A percentile compares a stretch with the other conserved stretches of the same genome.
Conservation (phyloP, 2,797 vertebrate species). For the Fundulus diaphanus region DNA sequence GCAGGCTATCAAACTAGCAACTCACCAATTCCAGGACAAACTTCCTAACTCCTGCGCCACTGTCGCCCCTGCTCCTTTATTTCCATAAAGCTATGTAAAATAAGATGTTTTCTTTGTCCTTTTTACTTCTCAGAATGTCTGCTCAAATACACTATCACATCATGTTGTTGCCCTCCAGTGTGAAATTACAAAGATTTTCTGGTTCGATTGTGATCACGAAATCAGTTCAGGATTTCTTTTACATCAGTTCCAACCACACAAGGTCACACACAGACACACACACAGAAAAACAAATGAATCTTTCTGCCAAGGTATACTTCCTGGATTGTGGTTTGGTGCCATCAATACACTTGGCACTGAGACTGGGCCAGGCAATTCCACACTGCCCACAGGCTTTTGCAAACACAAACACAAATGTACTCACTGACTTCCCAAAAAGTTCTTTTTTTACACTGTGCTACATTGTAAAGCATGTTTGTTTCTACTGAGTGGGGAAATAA, state of each 20-base stretch:
- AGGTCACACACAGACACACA: constrained; percentile 34
- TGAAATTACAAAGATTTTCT: constrained; percentile 33
- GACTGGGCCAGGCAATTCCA: constrained; percentile 37
- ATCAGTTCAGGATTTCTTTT: constrained; percentile 36
- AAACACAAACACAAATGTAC: constrained; percentile 22
- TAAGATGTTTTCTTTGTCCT: neutral
- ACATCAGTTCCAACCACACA: constrained; percentile 34
- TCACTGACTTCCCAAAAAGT: constrained; percentile 10
- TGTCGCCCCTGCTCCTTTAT: no score
- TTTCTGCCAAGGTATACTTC: constrained; percentile 56
- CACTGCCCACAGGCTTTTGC: constrained; percentile 48
- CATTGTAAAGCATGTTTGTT: constrained; percentile 31
- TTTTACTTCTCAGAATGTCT: neutral
- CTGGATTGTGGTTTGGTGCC: constrained; percentile 53
- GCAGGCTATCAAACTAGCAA: no score
- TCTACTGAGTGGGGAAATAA: constrained; percentile 27
- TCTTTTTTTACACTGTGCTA: constrained; percentile 19
- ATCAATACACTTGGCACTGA: constrained; percentile 59
- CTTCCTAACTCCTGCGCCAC: no score
- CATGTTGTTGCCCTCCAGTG: constrained; percentile 19
- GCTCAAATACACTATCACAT: constrained; percentile 13
- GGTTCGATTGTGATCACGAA: constrained; percentile 44
- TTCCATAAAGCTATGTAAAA: no score
- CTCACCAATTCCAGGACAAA: no score
- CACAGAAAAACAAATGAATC: constrained; percentile 16